These are phyloP conservation scores for Hypsibius dujardini DNA, from an alignment of 1,140 invertebrate species.

Conservation along the genomic window DNA sequence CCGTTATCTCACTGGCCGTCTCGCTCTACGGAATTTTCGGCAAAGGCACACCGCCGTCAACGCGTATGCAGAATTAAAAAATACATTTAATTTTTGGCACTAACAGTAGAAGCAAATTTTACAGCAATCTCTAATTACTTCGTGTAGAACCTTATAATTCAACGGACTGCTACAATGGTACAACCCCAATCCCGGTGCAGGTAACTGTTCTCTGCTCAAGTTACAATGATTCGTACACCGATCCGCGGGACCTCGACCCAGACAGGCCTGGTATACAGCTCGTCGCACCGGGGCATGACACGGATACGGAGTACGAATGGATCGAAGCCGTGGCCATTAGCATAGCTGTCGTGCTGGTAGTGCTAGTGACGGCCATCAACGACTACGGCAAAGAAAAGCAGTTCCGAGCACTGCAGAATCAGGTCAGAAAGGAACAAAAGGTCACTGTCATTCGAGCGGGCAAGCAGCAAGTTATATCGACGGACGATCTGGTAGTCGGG, in stretches of 20 bases:
- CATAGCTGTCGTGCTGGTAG: not conserved
- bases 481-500: slow-evolving; percentile 53
- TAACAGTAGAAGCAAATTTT: no score
- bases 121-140: not conserved
- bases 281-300: not conserved
- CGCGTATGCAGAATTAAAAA: not conserved
- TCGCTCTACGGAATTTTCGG: slow-evolving; percentile 28
- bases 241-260: no score
- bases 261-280: not conserved
- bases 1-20: slow-evolving; percentile 28
- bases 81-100: not conserved
- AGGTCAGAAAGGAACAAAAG: not conserved
- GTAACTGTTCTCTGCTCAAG: not conserved
- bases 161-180: not conserved
- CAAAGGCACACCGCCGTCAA: not conserved
- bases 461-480: slow-evolving; percentile 23
- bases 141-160: not conserved
- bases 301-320: slow-evolving; percentile 8
- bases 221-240: not conserved
- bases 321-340: not conserved
- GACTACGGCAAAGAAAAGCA: slow-evolving; percentile 1
- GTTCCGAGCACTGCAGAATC: not conserved
- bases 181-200: not conserved
- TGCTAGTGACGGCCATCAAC: not conserved
- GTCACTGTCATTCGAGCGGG: not conserved